phyloP scores from a whole-genome alignment of 2,797 vertebrate species.

The Onychomys arenicola region DNA sequence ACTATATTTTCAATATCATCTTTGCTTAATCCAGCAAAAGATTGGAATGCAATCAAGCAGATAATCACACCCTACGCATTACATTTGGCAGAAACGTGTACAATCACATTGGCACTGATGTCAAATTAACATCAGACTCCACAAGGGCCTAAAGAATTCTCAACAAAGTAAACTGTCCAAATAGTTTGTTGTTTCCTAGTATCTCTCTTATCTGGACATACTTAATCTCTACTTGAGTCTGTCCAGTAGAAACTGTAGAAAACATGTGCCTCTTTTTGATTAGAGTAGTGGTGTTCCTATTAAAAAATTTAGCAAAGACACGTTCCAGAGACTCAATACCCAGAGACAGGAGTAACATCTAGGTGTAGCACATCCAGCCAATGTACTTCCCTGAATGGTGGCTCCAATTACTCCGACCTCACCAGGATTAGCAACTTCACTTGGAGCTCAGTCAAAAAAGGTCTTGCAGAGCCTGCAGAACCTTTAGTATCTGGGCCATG shows the following conservation, averaged over 20 bases:
- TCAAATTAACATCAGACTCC: conserved; percentile 97
- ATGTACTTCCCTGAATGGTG: conserved; percentile 96
- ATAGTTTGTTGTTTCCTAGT: conserved; percentile 94
- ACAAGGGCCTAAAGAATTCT: conserved; percentile 96
- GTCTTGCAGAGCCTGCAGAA: conserved; percentile 97
- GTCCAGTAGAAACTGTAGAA: conserved; percentile 97
- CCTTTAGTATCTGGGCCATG: conserved; percentile 98
- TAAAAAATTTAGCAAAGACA: conserved; percentile 96
- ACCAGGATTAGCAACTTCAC: conserved; percentile 97
- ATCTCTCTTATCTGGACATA: conserved; percentile 94
- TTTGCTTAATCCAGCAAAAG: conserved; percentile 97
- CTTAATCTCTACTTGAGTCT: conserved; percentile 99
- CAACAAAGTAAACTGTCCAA: conserved; percentile 95
- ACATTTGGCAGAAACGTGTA: conserved; percentile 98
- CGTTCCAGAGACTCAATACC: conserved; percentile 97
- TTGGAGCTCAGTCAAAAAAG: conserved; percentile 95
- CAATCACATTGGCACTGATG: conserved; percentile 97
- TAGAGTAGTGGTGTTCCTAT: conserved; percentile 95
- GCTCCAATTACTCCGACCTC: conserved; percentile 97
- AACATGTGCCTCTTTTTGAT: conserved; percentile 70
- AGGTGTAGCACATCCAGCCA: conserved; percentile 96
- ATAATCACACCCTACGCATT: conserved; percentile 97
- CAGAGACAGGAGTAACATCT: conserved; percentile 95
- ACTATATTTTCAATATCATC: conserved; percentile 99
- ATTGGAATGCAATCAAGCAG: conserved; percentile 99